A percentile compares a stretch with the other conserved stretches of the same genome.
phyloP scores from a whole-genome alignment of 2,113 vertebrate species.

The Sarotherodon lohbergeri region DNA sequence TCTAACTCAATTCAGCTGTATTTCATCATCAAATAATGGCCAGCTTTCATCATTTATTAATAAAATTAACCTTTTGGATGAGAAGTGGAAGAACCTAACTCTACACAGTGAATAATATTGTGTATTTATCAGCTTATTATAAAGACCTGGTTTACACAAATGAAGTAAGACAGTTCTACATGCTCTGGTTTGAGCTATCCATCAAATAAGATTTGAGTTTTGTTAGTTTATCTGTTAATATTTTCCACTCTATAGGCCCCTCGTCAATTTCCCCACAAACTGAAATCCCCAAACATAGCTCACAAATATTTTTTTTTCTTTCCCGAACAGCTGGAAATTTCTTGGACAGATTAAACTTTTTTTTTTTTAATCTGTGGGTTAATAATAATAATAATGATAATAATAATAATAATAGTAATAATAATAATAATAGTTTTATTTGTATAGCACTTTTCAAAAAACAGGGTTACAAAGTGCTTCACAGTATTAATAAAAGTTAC shows the following conservation, averaged over 20 bases:
- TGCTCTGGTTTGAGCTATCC: neutral
- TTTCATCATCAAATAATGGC: neutral
- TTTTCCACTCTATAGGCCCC: neutral
- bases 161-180: neutral
- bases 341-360: neutral
- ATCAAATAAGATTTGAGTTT: neutral
- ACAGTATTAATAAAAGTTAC: neutral
- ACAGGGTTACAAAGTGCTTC: neutral
- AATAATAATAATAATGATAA: neutral
- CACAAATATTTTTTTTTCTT: neutral
- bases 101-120: neutral
- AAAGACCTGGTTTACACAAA: neutral
- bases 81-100: neutral
- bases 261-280: neutral
- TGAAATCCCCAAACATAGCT: neutral
- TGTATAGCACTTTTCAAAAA: neutral
- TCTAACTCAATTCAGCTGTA: slow-evolving; percentile 6
- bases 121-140: neutral
- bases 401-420: neutral
- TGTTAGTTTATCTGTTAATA: neutral
- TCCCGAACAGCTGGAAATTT: neutral
- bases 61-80: neutral
- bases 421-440: neutral
- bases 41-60: neutral
- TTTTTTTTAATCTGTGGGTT: neutral